Conservation (phyloP, 2,797 vertebrate genomes). For the Chaetodon trifasciatus region DNA sequence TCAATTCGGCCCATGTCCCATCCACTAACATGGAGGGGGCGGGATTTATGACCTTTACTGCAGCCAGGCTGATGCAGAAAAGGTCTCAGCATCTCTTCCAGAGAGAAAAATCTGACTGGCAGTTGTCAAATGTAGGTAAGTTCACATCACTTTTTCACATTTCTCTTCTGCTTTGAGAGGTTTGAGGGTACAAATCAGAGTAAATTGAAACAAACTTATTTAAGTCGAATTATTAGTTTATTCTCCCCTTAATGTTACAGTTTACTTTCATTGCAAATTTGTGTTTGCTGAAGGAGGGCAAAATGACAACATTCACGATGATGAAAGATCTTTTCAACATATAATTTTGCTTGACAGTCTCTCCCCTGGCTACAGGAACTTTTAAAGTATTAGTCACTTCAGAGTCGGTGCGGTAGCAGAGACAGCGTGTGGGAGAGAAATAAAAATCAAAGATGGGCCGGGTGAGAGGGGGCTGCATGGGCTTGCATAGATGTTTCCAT, state of each 20-base stretch:
- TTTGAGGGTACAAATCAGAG: not conserved
- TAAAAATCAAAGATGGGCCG: conserved; percentile 51
- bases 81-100: not conserved
- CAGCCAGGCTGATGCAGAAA: not conserved
- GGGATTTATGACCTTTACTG: no score
- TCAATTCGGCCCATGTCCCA: no score
- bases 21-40: no score
- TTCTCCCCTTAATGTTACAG: conserved; percentile 24
- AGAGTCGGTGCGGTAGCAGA: conserved; percentile 42
- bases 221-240: conserved; percentile 7
- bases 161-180: not conserved
- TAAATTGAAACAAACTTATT: not conserved
- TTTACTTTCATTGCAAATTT: conserved; percentile 52
- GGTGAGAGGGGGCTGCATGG: conserved; percentile 29
- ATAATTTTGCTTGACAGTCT: conserved; percentile 74
- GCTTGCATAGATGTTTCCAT: conserved; percentile 47
- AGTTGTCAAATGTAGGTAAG: not conserved
- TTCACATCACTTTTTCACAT: not conserved
- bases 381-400: conserved; percentile 77
- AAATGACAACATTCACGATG: conserved; percentile 60
- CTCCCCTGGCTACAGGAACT: conserved; percentile 70
- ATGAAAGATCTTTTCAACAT: conserved; percentile 68
- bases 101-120: not conserved
- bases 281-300: conserved; percentile 52
- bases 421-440: conserved; percentile 74